Evolutionary conservation across 2,888 invertebrate species (phyloP), one percentile per base, ranked within the genome.

Genomic region (Drosophila differens): DNA sequence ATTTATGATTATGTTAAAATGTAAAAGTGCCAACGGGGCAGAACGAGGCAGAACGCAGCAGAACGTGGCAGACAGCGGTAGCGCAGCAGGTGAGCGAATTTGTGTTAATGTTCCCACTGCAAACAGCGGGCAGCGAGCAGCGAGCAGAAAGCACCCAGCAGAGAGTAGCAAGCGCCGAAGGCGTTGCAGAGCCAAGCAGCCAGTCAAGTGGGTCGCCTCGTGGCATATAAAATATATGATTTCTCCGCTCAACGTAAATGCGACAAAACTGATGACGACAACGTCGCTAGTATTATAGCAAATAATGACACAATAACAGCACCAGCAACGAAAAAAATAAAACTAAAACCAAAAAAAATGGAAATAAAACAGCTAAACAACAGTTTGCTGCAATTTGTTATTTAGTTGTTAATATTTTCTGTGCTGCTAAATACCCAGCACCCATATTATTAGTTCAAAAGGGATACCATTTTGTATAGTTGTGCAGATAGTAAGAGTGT

Each of bases 1-100:
- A 89, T 87, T 87, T 87, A 89, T 87, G 90, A 87, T 87, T 89
- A 87, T 87, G 87, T 89, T 89, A 83, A 87, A 87, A 89, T 88
- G 87, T 85, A 85, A 87, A 88, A 89, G 85, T 83, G 88, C 85
- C 85, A 83, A 76, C 64, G 70, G 74, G 53, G 68, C 71, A 64
- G 57, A 64, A 47, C 19, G 57, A 53, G 53, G 33, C 33, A 33
- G 33, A 52, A 7, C n/a, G 41, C 10, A 22, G 52, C 53, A 68
- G 53, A 44, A 14, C 5, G 22, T 32, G 33, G 53, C 53, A 71
- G 55, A 44, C 65, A 70, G 63, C 32, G 5, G 59, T 57, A 57
- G 64, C 81, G 49, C 77, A 86, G 84, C 89, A 87, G 88, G 85
- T 89, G 90, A 87, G 68, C 79, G 68, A 85, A 87, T 89, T 83